These are phyloP conservation scores for Callinectes sapidus DNA, from an alignment of 2,888 invertebrate genomes.

Conservation along the genomic window DNA sequence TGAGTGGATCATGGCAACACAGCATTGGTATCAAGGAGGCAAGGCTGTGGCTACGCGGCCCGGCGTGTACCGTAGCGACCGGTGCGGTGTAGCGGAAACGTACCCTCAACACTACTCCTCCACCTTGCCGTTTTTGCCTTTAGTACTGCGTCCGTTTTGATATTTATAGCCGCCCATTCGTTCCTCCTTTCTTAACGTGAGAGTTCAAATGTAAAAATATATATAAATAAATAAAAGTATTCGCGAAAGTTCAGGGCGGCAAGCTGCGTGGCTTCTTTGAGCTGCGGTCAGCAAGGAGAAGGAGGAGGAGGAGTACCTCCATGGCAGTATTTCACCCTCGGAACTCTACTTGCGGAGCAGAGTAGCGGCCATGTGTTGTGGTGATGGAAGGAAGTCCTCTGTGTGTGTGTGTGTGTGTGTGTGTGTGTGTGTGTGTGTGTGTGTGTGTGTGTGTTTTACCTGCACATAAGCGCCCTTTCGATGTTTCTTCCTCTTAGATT, in stretches of 20 bases:
- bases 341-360: conserved; percentile 6
- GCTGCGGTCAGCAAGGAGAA: background rate
- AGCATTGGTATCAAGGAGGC: too few relatives aligned
- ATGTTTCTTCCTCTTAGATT: background rate
- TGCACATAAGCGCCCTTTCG: background rate
- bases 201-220: background rate
- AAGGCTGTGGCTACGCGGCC: background rate
- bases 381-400: background rate
- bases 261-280: background rate
- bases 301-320: background rate
- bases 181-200: background rate
- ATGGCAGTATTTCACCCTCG: background rate
- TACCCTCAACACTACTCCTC: background rate
- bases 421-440: too few relatives aligned
- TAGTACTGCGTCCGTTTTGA: background rate
- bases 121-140: background rate
- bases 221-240: too few relatives aligned
- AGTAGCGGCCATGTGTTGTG: background rate
- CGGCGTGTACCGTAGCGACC: background rate
- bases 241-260: background rate
- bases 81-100: background rate
- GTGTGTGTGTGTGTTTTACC: too few relatives aligned
- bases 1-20: too few relatives aligned
- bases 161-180: too few relatives aligned
- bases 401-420: conserved; percentile 31